Conservation (phyloP, 1,140 invertebrate species). For the Spodoptera frugiperda region DNA sequence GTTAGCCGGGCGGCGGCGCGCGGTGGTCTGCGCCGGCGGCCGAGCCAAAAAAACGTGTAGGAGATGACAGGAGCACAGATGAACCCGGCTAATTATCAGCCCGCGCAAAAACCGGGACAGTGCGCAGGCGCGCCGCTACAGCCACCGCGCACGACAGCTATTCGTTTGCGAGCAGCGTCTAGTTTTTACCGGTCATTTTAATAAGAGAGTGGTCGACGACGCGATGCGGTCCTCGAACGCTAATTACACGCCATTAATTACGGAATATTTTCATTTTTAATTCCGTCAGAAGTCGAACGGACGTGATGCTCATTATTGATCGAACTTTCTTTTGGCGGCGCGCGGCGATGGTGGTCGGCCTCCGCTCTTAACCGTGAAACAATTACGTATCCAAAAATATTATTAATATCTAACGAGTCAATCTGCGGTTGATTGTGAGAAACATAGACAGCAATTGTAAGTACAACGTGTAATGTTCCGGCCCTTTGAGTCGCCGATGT, state of each 20-base stretch:
- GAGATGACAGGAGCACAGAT: constrained; percentile 79
- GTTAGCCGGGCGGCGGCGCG: constrained; percentile 65
- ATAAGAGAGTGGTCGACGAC: constrained; percentile 60
- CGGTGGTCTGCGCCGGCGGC: constrained; percentile 75
- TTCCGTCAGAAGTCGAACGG: constrained; percentile 52
- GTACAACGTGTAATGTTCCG: constrained; percentile 10
- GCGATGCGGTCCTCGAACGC: constrained; percentile 56
- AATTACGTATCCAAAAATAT: constrained; percentile 28
- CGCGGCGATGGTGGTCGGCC: constrained; percentile 37
- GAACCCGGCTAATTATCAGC: constrained; percentile 73
- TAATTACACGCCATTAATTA: constrained; percentile 73
- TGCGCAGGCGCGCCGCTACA: constrained; percentile 61
- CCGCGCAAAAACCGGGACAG: constrained; percentile 65
- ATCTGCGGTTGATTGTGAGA: constrained; percentile 30
- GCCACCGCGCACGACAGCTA: constrained; percentile 59
- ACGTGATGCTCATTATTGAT: constrained; percentile 62
- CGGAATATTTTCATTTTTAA: constrained; percentile 64
- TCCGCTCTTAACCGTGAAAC: constrained; percentile 29
- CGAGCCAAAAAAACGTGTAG: constrained; percentile 78
- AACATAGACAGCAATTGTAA: constrained; percentile 27
- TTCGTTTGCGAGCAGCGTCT: constrained; percentile 61
- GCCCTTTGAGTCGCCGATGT: background rate
- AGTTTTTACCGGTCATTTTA: constrained; percentile 61
- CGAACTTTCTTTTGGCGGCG: constrained; percentile 55
- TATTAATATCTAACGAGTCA: constrained; percentile 37